Base-by-base conservation (phyloP, 2,113 vertebrate genomes). In the Heteronetta atricapilla region DNA sequence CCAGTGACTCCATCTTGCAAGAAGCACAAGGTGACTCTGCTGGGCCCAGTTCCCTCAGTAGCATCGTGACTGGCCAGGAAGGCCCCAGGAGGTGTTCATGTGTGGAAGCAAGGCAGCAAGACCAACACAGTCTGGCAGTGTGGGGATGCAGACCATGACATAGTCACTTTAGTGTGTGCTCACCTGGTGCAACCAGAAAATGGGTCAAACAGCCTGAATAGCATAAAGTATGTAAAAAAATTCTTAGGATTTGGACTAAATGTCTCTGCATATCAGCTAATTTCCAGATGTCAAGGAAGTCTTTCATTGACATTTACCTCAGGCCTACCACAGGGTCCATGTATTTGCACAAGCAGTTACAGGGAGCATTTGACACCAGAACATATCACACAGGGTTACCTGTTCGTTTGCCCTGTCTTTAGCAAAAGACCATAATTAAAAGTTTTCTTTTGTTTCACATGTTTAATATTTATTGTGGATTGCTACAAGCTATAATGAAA, bases 381-480 rank as follows among this genome's bases (percentile, higher is more conserved):
- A 78, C 15, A 75, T 86, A 90, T 78, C 92, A 67, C 68, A 88
- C 36, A 46, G 22, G 52, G 52, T 75, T 92, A 88, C 88, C 64
- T 90, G 62, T 48, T 86, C 48, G 31, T 94, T 92, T 89, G 29
- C 53, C 15, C 29, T 69, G 29, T 82, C 91, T 92, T 76, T 36
- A 69, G 58, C 6, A 59, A 46, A 90, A 68, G 29, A 74, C 33
- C 25, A 22, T 0, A 3, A 72, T 40, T 42, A 82, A 89, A 44
- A 13, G 66, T 92, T 73, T 69, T 77, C 53, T 80, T 58, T 38
- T 85, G 62, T 89, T 95, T 89, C 84, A 44, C 11, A 3, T 22
- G 25, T 94, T 95, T 89, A 88, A 95, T 95, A 93, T 96, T 96
- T 97, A 87, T 91, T 84, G 79, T 58, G 55, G 63, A 44, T 85